phyloP scores from a whole-genome alignment of 2,797 vertebrate genomes.

The Sebastes cheni region DNA sequence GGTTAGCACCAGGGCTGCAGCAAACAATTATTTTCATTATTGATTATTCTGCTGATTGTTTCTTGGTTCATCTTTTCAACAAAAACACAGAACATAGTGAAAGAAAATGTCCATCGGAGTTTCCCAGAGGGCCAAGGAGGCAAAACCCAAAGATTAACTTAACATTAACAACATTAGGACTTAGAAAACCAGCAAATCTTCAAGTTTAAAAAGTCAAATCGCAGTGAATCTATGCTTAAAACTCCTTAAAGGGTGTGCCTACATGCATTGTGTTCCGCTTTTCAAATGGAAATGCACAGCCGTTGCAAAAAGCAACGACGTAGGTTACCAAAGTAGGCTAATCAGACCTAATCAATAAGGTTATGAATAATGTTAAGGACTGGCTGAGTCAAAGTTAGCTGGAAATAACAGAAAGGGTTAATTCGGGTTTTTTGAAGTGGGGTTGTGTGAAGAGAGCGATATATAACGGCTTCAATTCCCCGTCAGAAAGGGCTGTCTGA shows the following conservation, averaged over 20 bases:
- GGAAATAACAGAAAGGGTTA: too few species aligned
- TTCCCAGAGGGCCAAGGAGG: neutral
- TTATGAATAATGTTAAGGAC: too few species aligned
- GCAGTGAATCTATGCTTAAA: neutral
- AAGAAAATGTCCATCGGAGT: neutral
- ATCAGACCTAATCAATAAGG: too few species aligned
- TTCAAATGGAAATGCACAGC: rapidly evolving
- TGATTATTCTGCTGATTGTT: neutral
- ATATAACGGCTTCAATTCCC: too few species aligned
- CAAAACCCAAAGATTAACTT: neutral
- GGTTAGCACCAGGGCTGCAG: neutral
- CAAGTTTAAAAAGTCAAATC: neutral
- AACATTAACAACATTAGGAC: neutral
- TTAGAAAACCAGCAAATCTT: neutral
- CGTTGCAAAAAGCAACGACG: too few species aligned
- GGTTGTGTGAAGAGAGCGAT: too few species aligned
- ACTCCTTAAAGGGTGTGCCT: neutral
- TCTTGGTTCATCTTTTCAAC: neutral
- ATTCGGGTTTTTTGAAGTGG: too few species aligned
- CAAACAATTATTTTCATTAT: neutral
- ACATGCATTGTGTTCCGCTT: too few species aligned
- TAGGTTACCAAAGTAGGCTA: too few species aligned
- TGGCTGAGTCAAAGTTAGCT: too few species aligned
- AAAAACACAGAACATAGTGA: neutral
- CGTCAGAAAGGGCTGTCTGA: too few species aligned